Conservation (phyloP, 1,140 invertebrate species). For the Neodiprion lecontei region DNA sequence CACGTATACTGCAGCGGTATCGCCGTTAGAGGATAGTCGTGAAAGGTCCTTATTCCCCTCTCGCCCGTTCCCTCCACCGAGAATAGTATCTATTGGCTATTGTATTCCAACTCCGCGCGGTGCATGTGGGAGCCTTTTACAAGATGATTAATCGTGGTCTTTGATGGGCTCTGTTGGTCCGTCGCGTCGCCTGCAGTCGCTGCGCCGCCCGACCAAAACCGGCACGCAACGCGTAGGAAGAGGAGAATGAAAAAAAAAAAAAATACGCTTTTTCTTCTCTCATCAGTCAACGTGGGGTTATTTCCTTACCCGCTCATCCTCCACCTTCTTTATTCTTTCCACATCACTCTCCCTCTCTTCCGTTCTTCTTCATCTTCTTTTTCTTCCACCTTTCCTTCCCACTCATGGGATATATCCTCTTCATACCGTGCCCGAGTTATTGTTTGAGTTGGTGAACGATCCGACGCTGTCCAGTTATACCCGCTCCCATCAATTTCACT, state of each 20-base stretch:
- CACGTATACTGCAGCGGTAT: neutral
- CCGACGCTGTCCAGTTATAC: too few species aligned
- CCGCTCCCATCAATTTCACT: neutral
- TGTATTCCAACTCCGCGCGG: neutral
- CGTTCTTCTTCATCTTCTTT: too few species aligned
- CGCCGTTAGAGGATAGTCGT: neutral
- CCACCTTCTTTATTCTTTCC: too few species aligned
- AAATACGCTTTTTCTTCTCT: neutral
- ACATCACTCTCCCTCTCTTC: too few species aligned
- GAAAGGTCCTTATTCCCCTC: conserved; percentile 3
- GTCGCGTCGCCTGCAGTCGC: neutral
- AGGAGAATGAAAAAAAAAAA: neutral
- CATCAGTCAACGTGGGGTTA: conserved; percentile 1
- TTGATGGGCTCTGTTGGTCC: neutral
- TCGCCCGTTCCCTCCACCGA: neutral
- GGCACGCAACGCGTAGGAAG: neutral
- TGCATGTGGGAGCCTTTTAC: neutral
- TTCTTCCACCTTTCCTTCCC: neutral
- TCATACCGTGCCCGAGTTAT: too few species aligned
- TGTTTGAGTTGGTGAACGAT: too few species aligned
- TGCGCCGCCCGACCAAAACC: neutral
- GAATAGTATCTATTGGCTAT: conserved; percentile 1
- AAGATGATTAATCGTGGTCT: neutral
- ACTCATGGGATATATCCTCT: too few species aligned
- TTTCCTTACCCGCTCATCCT: neutral